These are phyloP conservation scores for Macrosteles quadrilineatus DNA, from an alignment of 1,140 invertebrate species.

Conservation along the genomic window DNA sequence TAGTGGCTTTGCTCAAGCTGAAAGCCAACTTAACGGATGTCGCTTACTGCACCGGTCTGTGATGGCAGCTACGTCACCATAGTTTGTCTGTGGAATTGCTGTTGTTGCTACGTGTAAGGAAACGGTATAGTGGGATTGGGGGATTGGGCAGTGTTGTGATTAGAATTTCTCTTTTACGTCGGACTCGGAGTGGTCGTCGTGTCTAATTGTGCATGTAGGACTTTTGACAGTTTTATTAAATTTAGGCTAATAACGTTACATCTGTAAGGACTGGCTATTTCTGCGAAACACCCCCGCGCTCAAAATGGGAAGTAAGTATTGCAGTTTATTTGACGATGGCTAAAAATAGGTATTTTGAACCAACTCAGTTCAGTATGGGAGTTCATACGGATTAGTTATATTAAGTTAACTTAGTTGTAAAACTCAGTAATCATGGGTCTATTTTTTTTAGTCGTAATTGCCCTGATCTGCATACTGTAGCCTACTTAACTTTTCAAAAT, in stretches of 20 bases:
- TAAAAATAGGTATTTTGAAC: neutral
- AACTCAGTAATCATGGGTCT: too few relatives aligned
- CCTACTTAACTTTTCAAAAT: too few relatives aligned
- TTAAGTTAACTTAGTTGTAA: too few relatives aligned
- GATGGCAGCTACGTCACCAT: constrained; percentile 19
- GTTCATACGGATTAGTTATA: too few relatives aligned
- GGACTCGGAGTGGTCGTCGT: constrained; percentile 15
- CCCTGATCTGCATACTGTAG: too few relatives aligned
- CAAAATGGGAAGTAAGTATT: constrained; percentile 21
- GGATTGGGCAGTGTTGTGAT: neutral
- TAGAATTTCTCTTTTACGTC: constrained; percentile 24
- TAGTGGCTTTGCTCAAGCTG: too few relatives aligned
- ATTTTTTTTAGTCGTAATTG: too few relatives aligned
- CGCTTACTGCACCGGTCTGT: neutral
- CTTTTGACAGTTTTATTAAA: neutral
- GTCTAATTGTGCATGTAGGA: neutral
- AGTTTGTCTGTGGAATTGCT: constrained; percentile 13
- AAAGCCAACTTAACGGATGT: neutral
- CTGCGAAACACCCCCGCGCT: too few relatives aligned
- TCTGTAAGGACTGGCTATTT: neutral
- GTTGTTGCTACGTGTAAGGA: constrained; percentile 25
- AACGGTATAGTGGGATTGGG: constrained; percentile 12
- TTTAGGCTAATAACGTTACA: neutral
- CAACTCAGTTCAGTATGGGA: too few relatives aligned
- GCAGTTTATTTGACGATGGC: neutral